Evolutionary conservation across 2,113 vertebrate species (phyloP), one percentile per base, ranked within the genome.

Genomic region (Seriola rivoliana): DNA sequence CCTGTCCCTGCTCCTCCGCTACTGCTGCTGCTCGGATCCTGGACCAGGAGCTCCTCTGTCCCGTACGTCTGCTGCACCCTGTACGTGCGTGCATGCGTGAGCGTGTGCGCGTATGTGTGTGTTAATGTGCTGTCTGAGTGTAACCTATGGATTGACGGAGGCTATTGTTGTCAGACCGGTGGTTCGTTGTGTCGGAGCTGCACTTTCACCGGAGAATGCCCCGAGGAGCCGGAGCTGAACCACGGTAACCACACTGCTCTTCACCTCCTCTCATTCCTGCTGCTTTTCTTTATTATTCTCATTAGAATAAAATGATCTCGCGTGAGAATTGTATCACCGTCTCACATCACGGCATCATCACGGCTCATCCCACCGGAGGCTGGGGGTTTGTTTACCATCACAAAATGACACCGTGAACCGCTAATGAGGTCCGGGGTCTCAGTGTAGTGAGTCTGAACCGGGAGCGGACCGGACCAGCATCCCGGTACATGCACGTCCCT

Each of bases 81-180:
- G 38, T 42, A 8, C 7, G 40, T 42, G 40, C 7, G 40, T 42
- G 40, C 8, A 2, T 42, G 40, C 8, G 34, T 36, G 34, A 36
- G 34, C 6, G 34, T 3, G 68, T 14, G 59, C 40, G 59, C 10
- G 44, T 48, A 59, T 2, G 36, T 25, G 23, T 29, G 46, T 12
- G 38, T 4, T 29, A 29, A 29, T 29, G 66, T 10, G 48, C 59
- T 36, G 64, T 57, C 50, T 80, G 70, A 42, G 8, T 42, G 40
- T 75, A 75, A 77, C 50, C 60, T 23, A 75, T 81, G 87, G 71
- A 78, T 7, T 76, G 84, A 90, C 81, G 84, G 44, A 78, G 71
- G 54, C 90, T 87, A 59, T 93, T 93, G 92, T 92, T 92, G 85
- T 84, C 74, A 69, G 40, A 58, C 70, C 67, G 64, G 75, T 72